A percentile compares a stretch with the other conserved stretches of the same genome.
These are phyloP conservation scores for Yponomeuta malinellus DNA, from an alignment of 2,888 invertebrate species.

Conservation along the genomic window DNA sequence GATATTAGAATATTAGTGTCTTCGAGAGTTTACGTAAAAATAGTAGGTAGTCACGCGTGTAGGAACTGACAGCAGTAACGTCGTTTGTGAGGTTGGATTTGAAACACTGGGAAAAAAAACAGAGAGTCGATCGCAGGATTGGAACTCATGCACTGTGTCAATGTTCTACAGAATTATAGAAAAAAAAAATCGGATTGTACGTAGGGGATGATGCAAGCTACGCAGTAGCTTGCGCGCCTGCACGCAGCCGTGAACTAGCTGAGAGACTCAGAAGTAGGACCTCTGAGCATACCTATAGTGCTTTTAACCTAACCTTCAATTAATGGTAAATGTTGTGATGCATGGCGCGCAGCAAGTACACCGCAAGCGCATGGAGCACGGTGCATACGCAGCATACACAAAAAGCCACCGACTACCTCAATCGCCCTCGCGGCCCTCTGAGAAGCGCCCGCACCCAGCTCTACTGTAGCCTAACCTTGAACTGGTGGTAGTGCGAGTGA, in stretches of 20 bases:
- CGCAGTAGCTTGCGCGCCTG: background rate
- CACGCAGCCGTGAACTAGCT: background rate
- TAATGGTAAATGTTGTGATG: no score
- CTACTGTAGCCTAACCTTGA: constrained; percentile 38
- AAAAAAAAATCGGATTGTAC: background rate
- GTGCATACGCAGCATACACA: constrained; percentile 41
- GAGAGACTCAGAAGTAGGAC: background rate
- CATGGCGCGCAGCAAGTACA: constrained; percentile 81
- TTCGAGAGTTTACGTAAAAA: no score
- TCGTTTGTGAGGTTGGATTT: no score
- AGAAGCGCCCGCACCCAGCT: constrained; percentile 29
- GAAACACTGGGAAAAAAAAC: no score
- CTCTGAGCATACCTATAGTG: no score
- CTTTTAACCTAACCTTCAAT: no score
- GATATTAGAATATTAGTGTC: no score
- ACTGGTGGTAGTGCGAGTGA: constrained; percentile 87
- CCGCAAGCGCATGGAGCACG: constrained; percentile 74
- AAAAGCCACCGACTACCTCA: constrained; percentile 46
- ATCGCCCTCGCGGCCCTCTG: no score
- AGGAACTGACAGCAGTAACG: no score
- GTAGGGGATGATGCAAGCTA: background rate
- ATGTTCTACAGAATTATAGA: background rate
- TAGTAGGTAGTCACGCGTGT: no score
- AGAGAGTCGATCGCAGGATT: no score
- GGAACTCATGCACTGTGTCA: background rate